phyloP scores from a whole-genome alignment of 2,888 invertebrate species.

The Nephrotoma appendiculata region DNA sequence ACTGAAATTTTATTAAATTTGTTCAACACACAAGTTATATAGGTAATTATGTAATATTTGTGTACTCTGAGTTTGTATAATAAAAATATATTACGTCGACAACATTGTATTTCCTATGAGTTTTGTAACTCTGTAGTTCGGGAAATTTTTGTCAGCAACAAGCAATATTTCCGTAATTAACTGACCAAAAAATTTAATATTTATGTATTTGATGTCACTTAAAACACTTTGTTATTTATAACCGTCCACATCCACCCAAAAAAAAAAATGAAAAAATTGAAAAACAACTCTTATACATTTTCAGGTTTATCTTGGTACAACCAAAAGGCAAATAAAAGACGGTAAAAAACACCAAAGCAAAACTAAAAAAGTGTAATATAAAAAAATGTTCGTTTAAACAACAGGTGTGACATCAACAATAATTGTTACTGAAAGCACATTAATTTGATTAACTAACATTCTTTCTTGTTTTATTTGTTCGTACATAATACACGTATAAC shows the following conservation, averaged over 20 bases:
- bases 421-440: background rate
- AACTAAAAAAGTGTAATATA: background rate
- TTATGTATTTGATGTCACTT: background rate
- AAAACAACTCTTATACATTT: background rate
- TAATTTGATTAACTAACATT: background rate
- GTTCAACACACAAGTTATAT: too few relatives aligned
- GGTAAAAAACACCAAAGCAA: background rate
- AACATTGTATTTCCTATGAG: too few relatives aligned
- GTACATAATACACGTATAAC: background rate
- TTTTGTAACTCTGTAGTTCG: too few relatives aligned
- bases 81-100: too few relatives aligned
- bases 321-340: background rate
- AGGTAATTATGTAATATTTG: too few relatives aligned
- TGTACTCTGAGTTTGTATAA: too few relatives aligned
- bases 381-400: background rate
- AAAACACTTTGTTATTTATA: background rate
- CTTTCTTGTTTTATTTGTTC: background rate
- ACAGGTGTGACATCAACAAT: background rate
- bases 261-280: background rate
- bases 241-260: background rate
- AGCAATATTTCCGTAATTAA: background rate
- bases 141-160: background rate
- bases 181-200: background rate
- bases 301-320: background rate
- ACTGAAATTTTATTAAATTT: too few relatives aligned